Evolutionary conservation across 2,888 invertebrate genomes (phyloP).

Genomic region (Watsonalla binaria): DNA sequence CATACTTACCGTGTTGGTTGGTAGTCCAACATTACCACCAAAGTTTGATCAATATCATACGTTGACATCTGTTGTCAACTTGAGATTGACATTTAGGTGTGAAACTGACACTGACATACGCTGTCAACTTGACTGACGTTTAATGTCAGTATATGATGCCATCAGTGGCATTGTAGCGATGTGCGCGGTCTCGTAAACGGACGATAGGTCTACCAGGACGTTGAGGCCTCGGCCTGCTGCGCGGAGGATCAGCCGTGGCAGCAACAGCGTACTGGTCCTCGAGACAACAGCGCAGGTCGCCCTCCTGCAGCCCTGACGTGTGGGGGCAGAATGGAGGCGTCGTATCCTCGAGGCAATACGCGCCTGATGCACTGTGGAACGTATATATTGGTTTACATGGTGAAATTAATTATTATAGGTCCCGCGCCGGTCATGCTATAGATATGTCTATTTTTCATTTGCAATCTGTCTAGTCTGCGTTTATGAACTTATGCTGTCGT

Average conservation of each 20-base stretch:
- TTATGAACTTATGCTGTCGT: too few relatives aligned
- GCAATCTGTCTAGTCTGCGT: too few relatives aligned
- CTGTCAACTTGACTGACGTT: too few relatives aligned
- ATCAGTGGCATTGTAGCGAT: constrained; percentile 14
- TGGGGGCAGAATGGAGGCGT: constrained; percentile 85
- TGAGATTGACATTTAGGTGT: too few relatives aligned
- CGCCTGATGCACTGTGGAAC: constrained; percentile 80
- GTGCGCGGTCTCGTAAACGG: constrained; percentile 33
- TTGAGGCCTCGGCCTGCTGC: constrained; percentile 45
- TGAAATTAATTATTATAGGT: too few relatives aligned
- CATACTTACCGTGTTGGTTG: constrained; percentile 7
- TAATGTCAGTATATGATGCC: constrained; percentile 3
- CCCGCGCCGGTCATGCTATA: too few relatives aligned
- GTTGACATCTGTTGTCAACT: too few relatives aligned
- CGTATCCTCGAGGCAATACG: constrained; percentile 82
- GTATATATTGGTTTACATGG: background rate
- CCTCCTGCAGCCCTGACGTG: constrained; percentile 78
- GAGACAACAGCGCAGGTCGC: constrained; percentile 85
- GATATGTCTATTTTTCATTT: too few relatives aligned
- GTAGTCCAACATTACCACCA: too few relatives aligned
- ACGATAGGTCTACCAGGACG: constrained; percentile 27
- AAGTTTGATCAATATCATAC: too few relatives aligned
- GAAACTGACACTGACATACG: too few relatives aligned
- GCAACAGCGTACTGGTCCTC: constrained; percentile 65
- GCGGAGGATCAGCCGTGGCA: constrained; percentile 55